Percentiles rank a stretch among this genome's conserved stretches.
phyloP scores from a whole-genome alignment of 2,113 vertebrate species.

The Parus major region DNA sequence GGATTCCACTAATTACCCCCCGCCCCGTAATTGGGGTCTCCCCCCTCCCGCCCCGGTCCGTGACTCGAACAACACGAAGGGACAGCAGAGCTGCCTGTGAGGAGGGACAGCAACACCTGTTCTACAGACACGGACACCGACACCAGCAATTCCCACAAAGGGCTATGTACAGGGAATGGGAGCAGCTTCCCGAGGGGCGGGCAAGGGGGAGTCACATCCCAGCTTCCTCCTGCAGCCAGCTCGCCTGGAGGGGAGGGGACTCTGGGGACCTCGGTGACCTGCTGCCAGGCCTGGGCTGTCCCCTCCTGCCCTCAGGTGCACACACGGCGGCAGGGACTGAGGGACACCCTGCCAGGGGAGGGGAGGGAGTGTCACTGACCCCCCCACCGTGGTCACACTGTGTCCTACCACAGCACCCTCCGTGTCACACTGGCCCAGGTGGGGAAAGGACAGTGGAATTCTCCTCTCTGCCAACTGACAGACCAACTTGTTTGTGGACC shows the following conservation, averaged over 20 bases:
- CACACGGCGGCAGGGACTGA: neutral
- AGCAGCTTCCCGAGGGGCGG: neutral
- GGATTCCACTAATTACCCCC: slow-evolving; percentile 49
- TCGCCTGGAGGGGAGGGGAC: neutral
- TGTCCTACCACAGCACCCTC: neutral
- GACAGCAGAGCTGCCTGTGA: slow-evolving; percentile 36
- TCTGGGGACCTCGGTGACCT: neutral
- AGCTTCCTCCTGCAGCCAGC: slow-evolving; percentile 10
- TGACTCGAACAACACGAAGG: slow-evolving; percentile 53
- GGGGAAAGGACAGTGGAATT: neutral
- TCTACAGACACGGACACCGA: slow-evolving; percentile 58
- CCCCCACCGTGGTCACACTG: accelerated
- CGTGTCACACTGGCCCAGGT: neutral
- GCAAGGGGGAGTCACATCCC: neutral
- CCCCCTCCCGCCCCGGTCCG: slow-evolving; percentile 24
- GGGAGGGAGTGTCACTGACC: neutral
- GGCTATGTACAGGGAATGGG: slow-evolving; percentile 38
- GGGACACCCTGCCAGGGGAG: neutral
- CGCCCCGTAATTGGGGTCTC: neutral
- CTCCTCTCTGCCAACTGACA: neutral
- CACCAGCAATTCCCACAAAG: slow-evolving; percentile 58
- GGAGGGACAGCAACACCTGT: slow-evolving; percentile 36
- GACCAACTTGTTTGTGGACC: neutral
- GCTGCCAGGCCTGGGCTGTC: neutral
- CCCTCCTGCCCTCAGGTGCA: neutral